These are phyloP conservation scores for Sialia sialis DNA, from an alignment of 2,113 vertebrate species.

Conservation along the genomic window DNA sequence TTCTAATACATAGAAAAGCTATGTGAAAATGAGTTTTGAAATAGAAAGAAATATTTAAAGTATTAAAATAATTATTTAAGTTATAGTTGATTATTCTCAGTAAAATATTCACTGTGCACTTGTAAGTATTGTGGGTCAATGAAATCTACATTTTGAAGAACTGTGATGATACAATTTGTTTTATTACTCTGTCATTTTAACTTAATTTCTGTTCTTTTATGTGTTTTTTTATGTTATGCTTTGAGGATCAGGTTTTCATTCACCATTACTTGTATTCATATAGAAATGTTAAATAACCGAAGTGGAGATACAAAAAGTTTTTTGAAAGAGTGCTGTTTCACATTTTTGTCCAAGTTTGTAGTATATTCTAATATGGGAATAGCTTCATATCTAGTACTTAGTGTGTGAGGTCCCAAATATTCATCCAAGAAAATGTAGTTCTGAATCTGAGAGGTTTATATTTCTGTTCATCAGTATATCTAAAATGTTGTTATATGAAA, in stretches of 20 bases:
- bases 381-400: not conserved
- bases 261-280: not conserved
- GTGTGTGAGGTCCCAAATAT: not conserved
- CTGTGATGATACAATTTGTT: not conserved
- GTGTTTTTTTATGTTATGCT: not conserved
- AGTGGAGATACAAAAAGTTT: not conserved
- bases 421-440: not conserved
- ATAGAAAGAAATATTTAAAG: slow-evolving; percentile 1
- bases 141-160: not conserved
- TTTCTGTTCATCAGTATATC: not conserved
- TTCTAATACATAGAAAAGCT: not conserved
- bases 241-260: not conserved
- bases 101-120: not conserved
- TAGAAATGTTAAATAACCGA: not conserved
- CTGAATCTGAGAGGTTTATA: not conserved
- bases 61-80: not conserved
- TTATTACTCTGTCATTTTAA: not conserved
- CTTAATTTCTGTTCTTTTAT: not conserved
- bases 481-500: not conserved
- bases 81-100: not conserved
- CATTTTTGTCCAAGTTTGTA: not conserved
- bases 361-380: not conserved
- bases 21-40: not conserved
- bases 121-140: not conserved
- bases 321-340: not conserved